Evolutionary conservation across 2,888 invertebrate species (phyloP).

Genomic region (Hydrotaea cyrtoneurina): DNA sequence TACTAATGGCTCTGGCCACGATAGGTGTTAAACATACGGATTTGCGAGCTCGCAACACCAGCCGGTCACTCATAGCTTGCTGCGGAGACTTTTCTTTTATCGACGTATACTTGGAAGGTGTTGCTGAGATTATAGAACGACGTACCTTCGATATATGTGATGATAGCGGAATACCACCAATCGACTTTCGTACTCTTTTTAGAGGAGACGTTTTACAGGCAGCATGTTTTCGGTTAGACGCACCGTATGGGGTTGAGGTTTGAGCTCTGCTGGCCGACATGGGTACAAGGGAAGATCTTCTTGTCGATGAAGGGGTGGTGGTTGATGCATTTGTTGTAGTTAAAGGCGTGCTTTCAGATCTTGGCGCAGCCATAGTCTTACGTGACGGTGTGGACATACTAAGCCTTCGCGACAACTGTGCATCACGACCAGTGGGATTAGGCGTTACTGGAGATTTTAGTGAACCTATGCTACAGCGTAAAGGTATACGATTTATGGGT

Average conservation of each 20-base stretch:
- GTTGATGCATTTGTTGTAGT: too few species aligned
- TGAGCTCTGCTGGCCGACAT: slow-evolving; percentile 30
- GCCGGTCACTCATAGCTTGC: slow-evolving; percentile 56
- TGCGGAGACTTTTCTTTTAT: slow-evolving; percentile 57
- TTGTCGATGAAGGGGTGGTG: slow-evolving; percentile 55
- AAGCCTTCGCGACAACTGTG: slow-evolving; percentile 56
- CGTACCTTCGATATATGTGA: slow-evolving; percentile 71
- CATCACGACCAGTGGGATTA: slow-evolving; percentile 26
- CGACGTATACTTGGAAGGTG: slow-evolving; percentile 45
- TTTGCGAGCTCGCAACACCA: slow-evolving; percentile 58
- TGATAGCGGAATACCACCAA: slow-evolving; percentile 53
- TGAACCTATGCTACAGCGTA: slow-evolving; percentile 42
- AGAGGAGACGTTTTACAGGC: slow-evolving; percentile 62
- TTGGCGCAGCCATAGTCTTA: slow-evolving; percentile 21
- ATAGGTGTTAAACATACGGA: slow-evolving; percentile 50
- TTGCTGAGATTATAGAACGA: slow-evolving; percentile 65
- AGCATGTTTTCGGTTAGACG: background rate
- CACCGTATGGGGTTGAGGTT: slow-evolving; percentile 54
- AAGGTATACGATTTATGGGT: slow-evolving; percentile 51
- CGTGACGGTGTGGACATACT: slow-evolving; percentile 70
- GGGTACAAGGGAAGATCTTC: slow-evolving; percentile 50
- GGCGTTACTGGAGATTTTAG: slow-evolving; percentile 55
- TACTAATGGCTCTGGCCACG: slow-evolving; percentile 43
- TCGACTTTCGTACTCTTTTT: slow-evolving; percentile 64
- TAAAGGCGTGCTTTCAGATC: slow-evolving; percentile 38